Evolutionary conservation across 2,888 invertebrate genomes (phyloP).

Genomic region (Yponomeuta sedellus): DNA sequence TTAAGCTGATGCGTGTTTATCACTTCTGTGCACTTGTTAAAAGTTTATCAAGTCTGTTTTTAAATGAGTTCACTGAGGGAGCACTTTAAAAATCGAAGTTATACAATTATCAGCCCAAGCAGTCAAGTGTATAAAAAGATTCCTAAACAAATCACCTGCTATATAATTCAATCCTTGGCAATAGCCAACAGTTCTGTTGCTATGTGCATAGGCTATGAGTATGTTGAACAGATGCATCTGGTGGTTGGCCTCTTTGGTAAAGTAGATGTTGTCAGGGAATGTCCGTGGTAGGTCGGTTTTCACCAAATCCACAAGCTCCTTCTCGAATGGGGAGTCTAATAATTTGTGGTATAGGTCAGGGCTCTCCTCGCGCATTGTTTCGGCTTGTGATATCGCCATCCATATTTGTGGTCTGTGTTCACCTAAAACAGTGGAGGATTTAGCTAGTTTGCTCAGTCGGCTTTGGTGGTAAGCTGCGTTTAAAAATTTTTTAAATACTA

Average conservation of each 20-base stretch:
- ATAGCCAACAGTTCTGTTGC: slow-evolving; percentile 91
- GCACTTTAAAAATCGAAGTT: too few species aligned
- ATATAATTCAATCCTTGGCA: slow-evolving; percentile 98
- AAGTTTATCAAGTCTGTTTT: too few species aligned
- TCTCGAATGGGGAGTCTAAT: slow-evolving; percentile 81
- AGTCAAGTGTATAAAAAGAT: too few species aligned
- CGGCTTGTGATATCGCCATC: slow-evolving; percentile 91
- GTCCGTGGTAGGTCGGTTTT: slow-evolving; percentile 94
- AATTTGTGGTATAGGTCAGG: slow-evolving; percentile 83
- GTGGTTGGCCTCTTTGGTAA: slow-evolving; percentile 84
- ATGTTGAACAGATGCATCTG: slow-evolving; percentile 89
- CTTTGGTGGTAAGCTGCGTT: too few species aligned
- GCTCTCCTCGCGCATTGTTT: slow-evolving; percentile 78
- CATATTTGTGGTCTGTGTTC: slow-evolving; percentile 84
- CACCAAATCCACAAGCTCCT: slow-evolving; percentile 86
- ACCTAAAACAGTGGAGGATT: slow-evolving; percentile 37
- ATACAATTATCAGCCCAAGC: too few species aligned
- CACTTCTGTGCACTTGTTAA: too few species aligned
- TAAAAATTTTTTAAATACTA: too few species aligned
- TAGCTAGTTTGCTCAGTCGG: not conserved
- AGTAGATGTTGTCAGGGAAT: slow-evolving; percentile 96
- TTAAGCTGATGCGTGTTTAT: too few species aligned
- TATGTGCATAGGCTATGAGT: slow-evolving; percentile 91
- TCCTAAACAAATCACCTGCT: slow-evolving; percentile 71
- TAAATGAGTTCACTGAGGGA: too few species aligned